Evolutionary conservation across 2,888 invertebrate genomes (phyloP).

Genomic region (Fabriciana adippe): DNA sequence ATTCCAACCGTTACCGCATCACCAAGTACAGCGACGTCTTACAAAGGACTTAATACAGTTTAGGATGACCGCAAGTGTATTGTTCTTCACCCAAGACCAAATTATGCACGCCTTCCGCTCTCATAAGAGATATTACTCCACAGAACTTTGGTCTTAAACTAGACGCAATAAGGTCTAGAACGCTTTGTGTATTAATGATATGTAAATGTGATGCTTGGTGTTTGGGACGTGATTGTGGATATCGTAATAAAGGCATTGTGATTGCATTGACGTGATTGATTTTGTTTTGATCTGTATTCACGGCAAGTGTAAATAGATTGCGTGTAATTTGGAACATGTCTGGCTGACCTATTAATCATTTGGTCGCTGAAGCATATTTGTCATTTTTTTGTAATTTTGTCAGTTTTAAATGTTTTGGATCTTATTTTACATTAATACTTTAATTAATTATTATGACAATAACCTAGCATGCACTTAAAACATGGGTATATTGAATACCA

Average conservation of each 20-base stretch:
- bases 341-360: conserved; percentile 1
- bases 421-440: background rate
- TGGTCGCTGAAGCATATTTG: background rate
- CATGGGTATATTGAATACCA: background rate
- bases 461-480: too few relatives aligned
- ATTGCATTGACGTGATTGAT: conserved; percentile 20
- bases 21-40: conserved; percentile 30
- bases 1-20: conserved; percentile 25
- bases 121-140: conserved; percentile 24
- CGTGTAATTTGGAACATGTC: conserved; percentile 11
- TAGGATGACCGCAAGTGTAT: conserved; percentile 39
- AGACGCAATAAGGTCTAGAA: background rate
- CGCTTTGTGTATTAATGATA: conserved; percentile 12
- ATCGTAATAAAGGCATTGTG: conserved; percentile 24
- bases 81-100: conserved; percentile 35
- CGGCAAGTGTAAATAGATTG: background rate
- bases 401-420: background rate
- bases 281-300: conserved; percentile 13
- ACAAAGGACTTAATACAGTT: conserved; percentile 40
- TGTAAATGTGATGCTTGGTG: conserved; percentile 37
- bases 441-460: too few relatives aligned
- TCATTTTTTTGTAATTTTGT: background rate
- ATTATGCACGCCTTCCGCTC: conserved; percentile 45
- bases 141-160: conserved; percentile 20
- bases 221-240: conserved; percentile 33